phyloP scores from a whole-genome alignment of 1,140 invertebrate species.

The Apocrypta bakeri region DNA sequence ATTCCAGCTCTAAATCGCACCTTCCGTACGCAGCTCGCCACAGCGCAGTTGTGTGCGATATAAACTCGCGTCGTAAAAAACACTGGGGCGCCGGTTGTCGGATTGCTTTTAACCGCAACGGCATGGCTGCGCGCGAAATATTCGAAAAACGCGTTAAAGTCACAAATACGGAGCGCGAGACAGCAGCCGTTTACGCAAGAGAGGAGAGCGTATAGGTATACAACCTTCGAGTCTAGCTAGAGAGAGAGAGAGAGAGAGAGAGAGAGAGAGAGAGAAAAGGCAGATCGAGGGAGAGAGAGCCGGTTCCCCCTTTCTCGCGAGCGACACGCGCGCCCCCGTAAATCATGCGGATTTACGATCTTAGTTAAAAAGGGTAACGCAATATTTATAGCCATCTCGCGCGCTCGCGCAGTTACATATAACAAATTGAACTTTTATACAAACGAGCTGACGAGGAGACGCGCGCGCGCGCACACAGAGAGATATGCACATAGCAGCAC shows the following conservation, averaged over 20 bases:
- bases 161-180: neutral
- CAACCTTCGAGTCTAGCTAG: no score
- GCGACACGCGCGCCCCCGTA: conserved; percentile 61
- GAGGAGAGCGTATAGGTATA: no score
- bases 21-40: no score
- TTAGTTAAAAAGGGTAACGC: conserved; percentile 71
- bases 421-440: conserved; percentile 75
- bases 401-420: conserved; percentile 69
- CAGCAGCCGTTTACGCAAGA: neutral
- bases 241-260: neutral
- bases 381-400: conserved; percentile 73
- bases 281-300: conserved; percentile 32
- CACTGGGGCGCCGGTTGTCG: neutral
- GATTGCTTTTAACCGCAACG: neutral
- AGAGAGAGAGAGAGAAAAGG: neutral
- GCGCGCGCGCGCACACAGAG: conserved; percentile 46
- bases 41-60: no score
- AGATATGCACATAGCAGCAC: neutral
- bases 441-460: conserved; percentile 56
- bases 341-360: conserved; percentile 73
- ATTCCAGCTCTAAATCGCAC: no score
- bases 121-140: neutral
- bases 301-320: conserved; percentile 36
- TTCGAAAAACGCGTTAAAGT: conserved; percentile 43
- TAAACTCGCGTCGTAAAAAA: neutral